Evolutionary conservation across 2,888 invertebrate genomes (phyloP).

Genomic region (Drosophila koepferae): DNA sequence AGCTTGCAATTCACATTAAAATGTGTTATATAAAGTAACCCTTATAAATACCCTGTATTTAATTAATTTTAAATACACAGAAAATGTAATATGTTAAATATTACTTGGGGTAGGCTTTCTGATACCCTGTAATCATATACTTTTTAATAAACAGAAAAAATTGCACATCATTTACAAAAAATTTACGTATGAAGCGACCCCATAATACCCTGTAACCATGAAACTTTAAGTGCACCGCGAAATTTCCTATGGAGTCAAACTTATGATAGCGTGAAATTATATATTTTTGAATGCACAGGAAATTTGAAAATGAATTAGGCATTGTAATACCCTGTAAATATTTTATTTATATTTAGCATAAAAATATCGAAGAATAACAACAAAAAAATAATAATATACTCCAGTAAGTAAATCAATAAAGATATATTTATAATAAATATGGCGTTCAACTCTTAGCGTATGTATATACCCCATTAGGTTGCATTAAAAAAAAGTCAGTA

Average conservation of each 20-base stretch:
- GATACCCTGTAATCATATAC: too few species aligned
- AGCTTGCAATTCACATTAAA: too few species aligned
- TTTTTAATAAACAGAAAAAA: not conserved
- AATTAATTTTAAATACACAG: too few species aligned
- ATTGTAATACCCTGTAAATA: not conserved
- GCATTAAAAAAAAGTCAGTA: too few species aligned
- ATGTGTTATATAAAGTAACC: too few species aligned
- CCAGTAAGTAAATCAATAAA: not conserved
- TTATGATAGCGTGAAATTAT: not conserved
- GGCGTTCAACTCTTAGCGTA: not conserved
- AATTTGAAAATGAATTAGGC: not conserved
- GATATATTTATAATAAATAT: not conserved
- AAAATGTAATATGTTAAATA: too few species aligned
- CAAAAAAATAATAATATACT: too few species aligned
- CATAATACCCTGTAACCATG: not conserved
- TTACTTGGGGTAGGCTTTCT: too few species aligned
- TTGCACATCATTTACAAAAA: too few species aligned
- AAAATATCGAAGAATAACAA: not conserved
- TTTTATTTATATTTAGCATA: not conserved
- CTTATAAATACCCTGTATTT: too few species aligned
- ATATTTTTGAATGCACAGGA: not conserved
- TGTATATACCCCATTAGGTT: not conserved
- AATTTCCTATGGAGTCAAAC: not conserved
- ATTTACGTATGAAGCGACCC: too few species aligned
- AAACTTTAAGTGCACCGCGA: rapidly evolving